phyloP scores from a whole-genome alignment of 2,888 invertebrate species.

The Rhaphigaster nebulosa region DNA sequence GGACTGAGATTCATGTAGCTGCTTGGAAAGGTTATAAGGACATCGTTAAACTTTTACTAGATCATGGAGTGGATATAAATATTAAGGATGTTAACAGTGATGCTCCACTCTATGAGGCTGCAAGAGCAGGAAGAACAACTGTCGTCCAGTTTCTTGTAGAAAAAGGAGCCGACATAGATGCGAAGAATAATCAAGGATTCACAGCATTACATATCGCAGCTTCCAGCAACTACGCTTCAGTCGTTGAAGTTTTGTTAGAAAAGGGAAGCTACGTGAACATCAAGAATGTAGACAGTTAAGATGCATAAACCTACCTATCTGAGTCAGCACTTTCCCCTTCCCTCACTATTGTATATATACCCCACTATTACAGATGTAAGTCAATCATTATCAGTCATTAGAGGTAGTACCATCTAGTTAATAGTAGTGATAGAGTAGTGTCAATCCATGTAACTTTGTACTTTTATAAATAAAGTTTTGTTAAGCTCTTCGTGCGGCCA shows the following conservation, averaged over 20 bases:
- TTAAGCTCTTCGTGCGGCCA: too few species aligned
- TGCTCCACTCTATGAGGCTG: not conserved
- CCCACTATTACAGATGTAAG: too few species aligned
- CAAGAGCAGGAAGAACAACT: not conserved
- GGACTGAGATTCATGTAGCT: conserved; percentile 64
- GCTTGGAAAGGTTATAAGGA: conserved; percentile 60
- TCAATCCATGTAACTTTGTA: too few species aligned
- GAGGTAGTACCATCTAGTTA: too few species aligned
- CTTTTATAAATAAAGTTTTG: too few species aligned
- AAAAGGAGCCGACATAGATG: not conserved
- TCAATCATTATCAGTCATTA: too few species aligned
- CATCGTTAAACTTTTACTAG: conserved; percentile 33
- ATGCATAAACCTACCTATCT: too few species aligned
- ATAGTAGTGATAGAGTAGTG: too few species aligned
- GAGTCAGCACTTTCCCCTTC: too few species aligned
- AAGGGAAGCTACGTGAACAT: not conserved
- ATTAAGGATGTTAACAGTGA: not conserved
- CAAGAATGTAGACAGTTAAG: too few species aligned
- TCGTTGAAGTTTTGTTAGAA: not conserved
- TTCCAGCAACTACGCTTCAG: not conserved
- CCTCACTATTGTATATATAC: too few species aligned
- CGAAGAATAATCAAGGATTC: conserved; percentile 18
- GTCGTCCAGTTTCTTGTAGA: not conserved
- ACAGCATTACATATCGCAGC: conserved; percentile 53
- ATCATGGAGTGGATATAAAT: conserved; percentile 29